These are phyloP conservation scores for Hydractinia echinata DNA, from an alignment of 30 jellyfish, hydroid and myxozoan species.

Conservation along the genomic window DNA sequence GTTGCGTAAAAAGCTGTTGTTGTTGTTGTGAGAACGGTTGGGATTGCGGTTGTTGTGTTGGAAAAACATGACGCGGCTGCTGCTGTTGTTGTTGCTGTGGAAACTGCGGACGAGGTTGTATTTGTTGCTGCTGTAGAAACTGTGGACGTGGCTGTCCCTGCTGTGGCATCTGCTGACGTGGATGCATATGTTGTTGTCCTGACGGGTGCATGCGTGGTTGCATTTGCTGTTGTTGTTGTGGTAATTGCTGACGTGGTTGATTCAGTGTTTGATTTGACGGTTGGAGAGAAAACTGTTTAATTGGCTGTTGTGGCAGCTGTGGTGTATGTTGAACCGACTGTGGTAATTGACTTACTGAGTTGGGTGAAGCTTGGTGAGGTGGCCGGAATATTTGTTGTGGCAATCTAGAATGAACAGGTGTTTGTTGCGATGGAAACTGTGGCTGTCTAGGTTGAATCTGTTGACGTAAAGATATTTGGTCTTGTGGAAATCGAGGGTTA, in stretches of 20 bases:
- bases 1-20: neutral
- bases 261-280: neutral
- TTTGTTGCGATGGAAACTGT: neutral
- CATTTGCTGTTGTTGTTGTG: constrained; percentile 40
- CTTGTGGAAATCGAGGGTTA: neutral
- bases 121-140: constrained; percentile 3
- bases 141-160: neutral
- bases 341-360: no score
- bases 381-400: no score
- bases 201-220: constrained; percentile 14
- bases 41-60: constrained; percentile 32
- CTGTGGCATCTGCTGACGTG: neutral
- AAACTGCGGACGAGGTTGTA: constrained; percentile 17
- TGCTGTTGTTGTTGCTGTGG: constrained; percentile 52
- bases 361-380: no score
- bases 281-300: no score
- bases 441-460: constrained; percentile 1
- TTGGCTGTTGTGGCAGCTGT: no score
- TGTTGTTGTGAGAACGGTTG: neutral
- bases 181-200: neutral
- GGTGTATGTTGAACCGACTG: neutral
- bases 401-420: neutral
- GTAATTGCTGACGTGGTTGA: neutral
- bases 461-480: neutral
- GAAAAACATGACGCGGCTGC: constrained; percentile 16